Base-by-base conservation (phyloP, 35 echinoderm and acorn worm genomes). In the Lytechinus variegatus region DNA sequence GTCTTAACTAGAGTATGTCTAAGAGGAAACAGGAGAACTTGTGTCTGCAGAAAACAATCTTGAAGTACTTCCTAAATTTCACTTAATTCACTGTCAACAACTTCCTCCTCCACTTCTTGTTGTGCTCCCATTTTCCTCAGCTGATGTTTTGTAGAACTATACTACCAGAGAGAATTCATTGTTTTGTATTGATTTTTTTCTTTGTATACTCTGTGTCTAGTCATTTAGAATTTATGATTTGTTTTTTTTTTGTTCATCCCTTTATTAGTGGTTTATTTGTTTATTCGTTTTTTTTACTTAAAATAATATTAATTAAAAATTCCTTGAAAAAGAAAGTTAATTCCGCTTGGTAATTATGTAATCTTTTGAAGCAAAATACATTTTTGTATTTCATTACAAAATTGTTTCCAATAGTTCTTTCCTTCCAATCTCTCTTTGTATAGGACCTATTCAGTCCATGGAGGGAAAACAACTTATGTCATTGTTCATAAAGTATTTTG, bases 41-140 rank as follows among this genome's bases (percentile, higher is more conserved):
- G 19, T 79, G 66, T 79, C 66, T 27, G 66, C 66, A 79, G 16
- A 27, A 79, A 79, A 79, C 66, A 79, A 79, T 79, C 21, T 79
- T 79, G 12, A 79, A 79, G 66, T 79, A 79, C 66, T 79, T 79
- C 66, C 66, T 79, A 79, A 79, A 24, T 79, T 79, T 79, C 66
- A 79, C 66, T 79, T 79, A 79, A 79, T 79, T 79, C 66, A n/a
- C 66, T 79, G 6, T 79, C 66, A 79, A 79, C 66, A 79, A 79
- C 66, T 79, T 79, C 66, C 66, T 79, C 66, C 8, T 19, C 66
- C n/a, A 79, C 66, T 24, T 79, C 66, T n/a, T 7, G 66, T 7
- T 79, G 16, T 4, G 66, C 19, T 79, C 66, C 16, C 6, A 7
- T 79, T 79, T 79, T 79, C 21, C 14, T 24, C 7, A 24, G 66